Evolutionary conservation across 2,888 invertebrate genomes (phyloP).

Genomic region (Epirrita christyi): DNA sequence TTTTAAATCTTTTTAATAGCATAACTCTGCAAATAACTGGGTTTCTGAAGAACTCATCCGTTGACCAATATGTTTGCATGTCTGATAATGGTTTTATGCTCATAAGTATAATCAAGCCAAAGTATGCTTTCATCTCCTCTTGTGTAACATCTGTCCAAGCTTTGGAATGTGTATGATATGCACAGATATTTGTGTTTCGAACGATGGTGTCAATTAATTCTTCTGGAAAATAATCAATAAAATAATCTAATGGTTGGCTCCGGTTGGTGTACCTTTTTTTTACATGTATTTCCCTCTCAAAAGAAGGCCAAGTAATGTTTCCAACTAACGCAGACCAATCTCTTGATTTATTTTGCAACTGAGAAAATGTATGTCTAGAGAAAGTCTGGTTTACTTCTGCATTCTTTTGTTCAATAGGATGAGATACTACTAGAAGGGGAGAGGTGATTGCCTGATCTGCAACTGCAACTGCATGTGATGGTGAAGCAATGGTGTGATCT

Average conservation of each 20-base stretch:
- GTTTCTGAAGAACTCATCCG: conserved; percentile 16
- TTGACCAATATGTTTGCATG: conserved; percentile 25
- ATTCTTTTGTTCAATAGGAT: conserved; percentile 21
- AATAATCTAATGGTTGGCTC: conserved; percentile 25
- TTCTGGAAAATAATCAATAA: conserved; percentile 26
- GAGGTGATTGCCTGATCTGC: no score
- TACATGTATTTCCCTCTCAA: conserved; percentile 25
- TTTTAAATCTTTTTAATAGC: conserved; percentile 4
- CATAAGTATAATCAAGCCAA: conserved; percentile 26
- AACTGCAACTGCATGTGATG: no score
- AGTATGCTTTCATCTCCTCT: conserved; percentile 20
- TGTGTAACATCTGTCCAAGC: conserved; percentile 9
- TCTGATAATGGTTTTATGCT: conserved; percentile 25
- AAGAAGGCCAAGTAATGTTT: no score
- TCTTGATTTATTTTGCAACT: conserved; percentile 27
- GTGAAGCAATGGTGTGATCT: no score
- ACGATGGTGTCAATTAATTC: conserved; percentile 25
- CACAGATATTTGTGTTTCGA: conserved; percentile 27
- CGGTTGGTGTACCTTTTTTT: conserved; percentile 12
- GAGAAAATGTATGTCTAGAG: conserved; percentile 21
- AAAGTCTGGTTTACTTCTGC: conserved; percentile 10
- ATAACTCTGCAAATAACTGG: neutral
- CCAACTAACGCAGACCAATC: conserved; percentile 3
- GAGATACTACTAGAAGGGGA: conserved; percentile 22
- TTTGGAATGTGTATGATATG: conserved; percentile 24